These are phyloP conservation scores for Gymnothorax javanicus DNA, from an alignment of 2,797 vertebrate genomes.

Conservation along the genomic window DNA sequence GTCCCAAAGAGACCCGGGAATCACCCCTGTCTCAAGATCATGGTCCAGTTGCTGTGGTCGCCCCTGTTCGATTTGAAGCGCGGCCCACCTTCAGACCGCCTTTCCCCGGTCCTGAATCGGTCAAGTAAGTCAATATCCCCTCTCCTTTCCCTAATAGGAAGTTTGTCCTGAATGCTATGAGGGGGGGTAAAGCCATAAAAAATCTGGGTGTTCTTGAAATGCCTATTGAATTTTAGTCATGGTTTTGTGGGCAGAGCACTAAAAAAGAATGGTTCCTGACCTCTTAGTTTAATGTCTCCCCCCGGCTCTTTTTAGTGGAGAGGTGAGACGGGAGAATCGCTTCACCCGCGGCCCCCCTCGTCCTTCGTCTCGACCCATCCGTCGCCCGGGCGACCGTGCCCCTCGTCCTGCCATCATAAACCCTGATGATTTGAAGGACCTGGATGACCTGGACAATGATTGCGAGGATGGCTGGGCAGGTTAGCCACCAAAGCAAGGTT, in stretches of 20 bases:
- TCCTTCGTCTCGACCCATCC: conserved; percentile 75
- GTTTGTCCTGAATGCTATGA: neutral
- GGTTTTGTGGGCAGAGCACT: neutral
- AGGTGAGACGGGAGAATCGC: conserved; percentile 83
- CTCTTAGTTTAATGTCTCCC: neutral
- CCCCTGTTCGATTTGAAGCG: conserved; percentile 88
- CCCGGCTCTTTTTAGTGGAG: conserved; percentile 61
- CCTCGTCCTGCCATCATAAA: conserved; percentile 92
- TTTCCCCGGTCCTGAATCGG: conserved; percentile 79
- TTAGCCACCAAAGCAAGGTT: conserved; percentile 41
- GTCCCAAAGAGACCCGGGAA: conserved; percentile 88
- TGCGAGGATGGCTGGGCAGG: conserved; percentile 94
- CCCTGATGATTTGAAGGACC: conserved; percentile 92
- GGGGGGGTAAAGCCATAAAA: neutral
- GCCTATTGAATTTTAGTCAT: no score
- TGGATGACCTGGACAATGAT: conserved; percentile 94
- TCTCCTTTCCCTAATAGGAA: neutral
- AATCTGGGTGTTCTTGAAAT: neutral
- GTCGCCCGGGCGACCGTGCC: conserved; percentile 80
- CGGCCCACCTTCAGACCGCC: conserved; percentile 83
- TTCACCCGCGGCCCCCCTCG: conserved; percentile 73
- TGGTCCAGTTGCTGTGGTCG: conserved; percentile 69
- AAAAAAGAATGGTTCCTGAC: neutral
- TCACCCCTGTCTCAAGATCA: conserved; percentile 73
- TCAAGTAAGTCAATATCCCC: conserved; percentile 66